Evolutionary conservation across 1,140 invertebrate genomes (phyloP), one percentile per base, ranked within the genome.

Genomic region (Piezodorus guildinii): DNA sequence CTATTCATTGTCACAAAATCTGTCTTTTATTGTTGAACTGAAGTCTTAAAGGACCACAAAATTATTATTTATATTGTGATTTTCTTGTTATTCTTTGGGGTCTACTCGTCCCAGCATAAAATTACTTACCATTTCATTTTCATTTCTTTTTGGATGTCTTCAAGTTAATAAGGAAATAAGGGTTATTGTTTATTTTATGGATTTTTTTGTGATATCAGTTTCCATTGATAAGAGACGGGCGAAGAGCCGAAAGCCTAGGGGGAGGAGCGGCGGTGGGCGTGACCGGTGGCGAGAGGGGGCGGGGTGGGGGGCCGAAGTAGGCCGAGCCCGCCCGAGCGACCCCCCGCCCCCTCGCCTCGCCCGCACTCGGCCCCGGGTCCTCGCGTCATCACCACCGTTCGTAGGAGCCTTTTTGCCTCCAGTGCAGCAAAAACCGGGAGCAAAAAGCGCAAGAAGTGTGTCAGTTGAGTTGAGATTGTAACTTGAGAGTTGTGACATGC

Each of bases 301-400:
- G 60, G 64, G 25, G 64, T 43, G 46, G 49, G 44, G 19, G 23
- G 2, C 44, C 64, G 64, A 65, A 51, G 19, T 15, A 27, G 9
- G 25, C 51, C 64, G 64, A 62, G 52, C 25, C 21, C 21, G 17
- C 25, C 64, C 64, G 64, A 65, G 39, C n/a, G 3, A 1, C 17
- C 60, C 19, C 43, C 60, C 60, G 17, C 43, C 60, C 21, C 60
- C 60, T 30, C 30, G 16, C 14, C 3, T 8, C 27, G 25, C 43
- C 12, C 14, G 5, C 17, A 30, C 19, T 23, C 17, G 49, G 16
- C 52, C 19, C 16, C 62, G 16, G 62, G 34, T 56, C 51, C 15
- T 23, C 49, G 25, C 49, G 45, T 52, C 61, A 30, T 63, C 62
- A 39, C 45, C 3, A 34, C 16, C 30, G 12, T 19, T 39, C 34